Percentiles rank a stretch among this genome's conserved stretches.
Conservation (phyloP, 2,797 vertebrate species). For the Dendrocincla fuliginosa region DNA sequence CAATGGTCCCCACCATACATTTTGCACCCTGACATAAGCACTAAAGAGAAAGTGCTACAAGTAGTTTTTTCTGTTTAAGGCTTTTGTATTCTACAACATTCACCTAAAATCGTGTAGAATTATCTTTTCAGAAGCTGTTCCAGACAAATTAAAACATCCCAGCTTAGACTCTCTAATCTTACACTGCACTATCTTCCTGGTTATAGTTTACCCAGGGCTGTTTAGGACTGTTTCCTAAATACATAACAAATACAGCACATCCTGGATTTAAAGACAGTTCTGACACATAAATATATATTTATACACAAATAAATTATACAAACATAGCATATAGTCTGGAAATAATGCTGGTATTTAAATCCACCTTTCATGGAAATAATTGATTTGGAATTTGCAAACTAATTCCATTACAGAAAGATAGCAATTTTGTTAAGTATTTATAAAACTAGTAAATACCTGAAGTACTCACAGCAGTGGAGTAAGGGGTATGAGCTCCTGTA, state of each 20-base stretch:
- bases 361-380: not conserved
- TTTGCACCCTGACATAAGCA: too few species aligned
- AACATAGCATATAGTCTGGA: not conserved
- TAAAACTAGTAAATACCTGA: slow-evolving; percentile 92
- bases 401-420: not conserved
- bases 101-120: too few species aligned
- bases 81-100: too few species aligned
- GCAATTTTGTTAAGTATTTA: slow-evolving; percentile 70
- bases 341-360: not conserved
- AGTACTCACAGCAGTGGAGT: slow-evolving; percentile 99
- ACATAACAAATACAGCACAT: not conserved
- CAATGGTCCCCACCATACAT: too few species aligned
- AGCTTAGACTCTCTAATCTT: too few species aligned
- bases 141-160: too few species aligned
- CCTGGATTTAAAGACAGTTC: not conserved
- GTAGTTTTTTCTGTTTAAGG: too few species aligned
- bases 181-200: too few species aligned
- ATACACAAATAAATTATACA: not conserved
- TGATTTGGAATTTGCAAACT: not conserved
- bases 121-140: too few species aligned
- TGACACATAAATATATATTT: not conserved
- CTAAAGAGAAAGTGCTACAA: too few species aligned
- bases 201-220: too few species aligned
- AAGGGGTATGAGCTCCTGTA: slow-evolving; percentile 88
- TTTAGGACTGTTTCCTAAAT: not conserved